These are phyloP conservation scores for Asteroscopus sphinx DNA, from an alignment of 2,888 invertebrate species.

Conservation along the genomic window DNA sequence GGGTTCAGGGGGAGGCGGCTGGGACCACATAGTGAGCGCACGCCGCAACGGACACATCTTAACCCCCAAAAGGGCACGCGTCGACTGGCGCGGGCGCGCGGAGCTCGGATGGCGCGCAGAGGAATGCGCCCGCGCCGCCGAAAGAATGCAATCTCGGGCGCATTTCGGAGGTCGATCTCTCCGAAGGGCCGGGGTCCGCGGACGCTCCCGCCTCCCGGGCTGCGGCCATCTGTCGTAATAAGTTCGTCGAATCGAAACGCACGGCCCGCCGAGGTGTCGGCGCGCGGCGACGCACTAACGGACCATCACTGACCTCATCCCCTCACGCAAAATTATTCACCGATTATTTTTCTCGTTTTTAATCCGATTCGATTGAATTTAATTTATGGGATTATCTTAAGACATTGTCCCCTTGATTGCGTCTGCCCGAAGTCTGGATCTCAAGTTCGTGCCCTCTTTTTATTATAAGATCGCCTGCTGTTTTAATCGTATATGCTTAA, in stretches of 20 bases:
- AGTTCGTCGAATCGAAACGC: slow-evolving; percentile 89
- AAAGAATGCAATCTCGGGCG: slow-evolving; percentile 90
- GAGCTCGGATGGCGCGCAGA: slow-evolving; percentile 86
- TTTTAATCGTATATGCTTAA: slow-evolving; percentile 4
- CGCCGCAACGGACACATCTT: slow-evolving; percentile 89
- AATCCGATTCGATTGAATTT: slow-evolving; percentile 44
- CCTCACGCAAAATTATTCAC: slow-evolving; percentile 81
- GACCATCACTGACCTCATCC: slow-evolving; percentile 79
- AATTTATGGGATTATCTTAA: slow-evolving; percentile 15
- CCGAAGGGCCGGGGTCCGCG: slow-evolving; percentile 83
- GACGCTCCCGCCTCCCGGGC: slow-evolving; percentile 85
- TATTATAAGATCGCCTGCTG: slow-evolving; percentile 16
- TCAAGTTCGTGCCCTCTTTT: background rate
- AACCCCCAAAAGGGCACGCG: slow-evolving; percentile 90
- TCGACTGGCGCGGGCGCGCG: slow-evolving; percentile 87
- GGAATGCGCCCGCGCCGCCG: slow-evolving; percentile 90
- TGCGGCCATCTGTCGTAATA: slow-evolving; percentile 88
- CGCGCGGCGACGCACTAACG: slow-evolving; percentile 77
- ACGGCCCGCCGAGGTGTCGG: slow-evolving; percentile 80
- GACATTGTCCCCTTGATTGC: background rate
- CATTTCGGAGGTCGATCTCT: slow-evolving; percentile 90
- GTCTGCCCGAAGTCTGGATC: background rate
- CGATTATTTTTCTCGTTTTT: slow-evolving; percentile 51
- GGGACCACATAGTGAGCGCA: slow-evolving; percentile 89
- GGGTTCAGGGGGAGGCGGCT: slow-evolving; percentile 84